phyloP scores from a whole-genome alignment of 2,888 invertebrate species.

The Spialia ferax region DNA sequence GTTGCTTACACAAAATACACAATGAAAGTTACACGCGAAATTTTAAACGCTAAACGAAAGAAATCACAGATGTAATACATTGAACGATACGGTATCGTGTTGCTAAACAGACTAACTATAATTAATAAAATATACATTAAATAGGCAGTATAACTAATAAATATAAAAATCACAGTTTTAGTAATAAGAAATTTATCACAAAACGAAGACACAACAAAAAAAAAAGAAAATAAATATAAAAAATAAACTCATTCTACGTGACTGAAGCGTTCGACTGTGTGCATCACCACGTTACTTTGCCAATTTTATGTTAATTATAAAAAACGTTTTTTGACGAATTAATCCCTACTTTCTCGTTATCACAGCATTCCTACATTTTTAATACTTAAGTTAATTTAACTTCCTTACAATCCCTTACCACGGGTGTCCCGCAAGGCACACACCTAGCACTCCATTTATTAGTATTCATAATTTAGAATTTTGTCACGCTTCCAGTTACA shows the following conservation, averaged over 20 bases:
- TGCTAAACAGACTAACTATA: conserved; percentile 50
- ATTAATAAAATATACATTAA: conserved; percentile 52
- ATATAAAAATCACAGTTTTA: conserved; percentile 74
- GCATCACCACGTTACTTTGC: conserved; percentile 51
- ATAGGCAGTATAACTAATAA: conserved; percentile 58
- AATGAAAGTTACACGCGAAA: conserved; percentile 70
- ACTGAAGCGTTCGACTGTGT: conserved; percentile 65
- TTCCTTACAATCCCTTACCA: conserved; percentile 50
- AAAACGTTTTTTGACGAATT: conserved; percentile 54
- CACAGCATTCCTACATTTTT: conserved; percentile 71
- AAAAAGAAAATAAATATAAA: conserved; percentile 53
- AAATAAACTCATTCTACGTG: conserved; percentile 55
- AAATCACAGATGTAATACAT: conserved; percentile 83
- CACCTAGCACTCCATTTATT: conserved; percentile 61
- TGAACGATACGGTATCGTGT: conserved; percentile 54
- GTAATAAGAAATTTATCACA: conserved; percentile 72
- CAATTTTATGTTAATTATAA: conserved; percentile 56
- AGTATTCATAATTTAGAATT: conserved; percentile 21
- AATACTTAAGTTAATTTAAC: conserved; percentile 56
- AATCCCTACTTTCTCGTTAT: conserved; percentile 62
- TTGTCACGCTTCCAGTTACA: conserved; percentile 30
- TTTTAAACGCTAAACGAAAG: conserved; percentile 68
- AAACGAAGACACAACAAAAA: conserved; percentile 61
- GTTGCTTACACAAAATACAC: conserved; percentile 76
- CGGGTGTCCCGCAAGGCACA: conserved; percentile 73